Evolutionary conservation across 2,113 vertebrate genomes (phyloP), one percentile per base, ranked within the genome.

Genomic region (Okapia johnstoni): DNA sequence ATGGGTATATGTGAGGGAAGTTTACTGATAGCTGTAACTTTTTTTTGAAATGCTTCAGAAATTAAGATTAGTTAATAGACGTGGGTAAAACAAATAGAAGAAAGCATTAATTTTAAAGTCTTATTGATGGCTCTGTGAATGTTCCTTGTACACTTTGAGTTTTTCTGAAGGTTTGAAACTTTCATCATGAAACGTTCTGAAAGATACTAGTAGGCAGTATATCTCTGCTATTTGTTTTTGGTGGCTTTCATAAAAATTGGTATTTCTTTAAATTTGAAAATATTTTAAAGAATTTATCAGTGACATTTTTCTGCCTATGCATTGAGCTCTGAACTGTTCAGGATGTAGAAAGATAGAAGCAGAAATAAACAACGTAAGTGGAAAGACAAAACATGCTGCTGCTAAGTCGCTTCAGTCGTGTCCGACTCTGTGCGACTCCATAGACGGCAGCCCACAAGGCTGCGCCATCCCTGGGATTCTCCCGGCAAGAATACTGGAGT

Each of bases 201-300:
- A 92, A 94, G 89, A 30, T 54, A 63, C 25, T 36, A 48, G 14
- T 83, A 30, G 26, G n/a, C 61, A 43, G 21, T 83, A 54, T 66
- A 90, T 92, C 9, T 94, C 30, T 86, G 63, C 90, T 97, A 48
- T 81, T 85, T 85, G 28, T 60, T 87, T 52, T 92, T 57, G 54
- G 50, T 87, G 46, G 16, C n/a, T 92, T 48, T 93, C 10, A 13
- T 96, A 48, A 94, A 77, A 96, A 80, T 85, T 85, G 26, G 7
- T 52, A 63, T 23, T 95, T 95, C 55, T 90, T 90, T 60, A 92
- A 60, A 76, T 91, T 96, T 88, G 79, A 52, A 91, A 93, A 85
- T 80, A 73, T 17, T 50, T 88, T 52, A 36, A 54, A 55, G 54
- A 58, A 6, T 79, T 94, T 70, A 79, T 94, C 26, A 28, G 21